Evolutionary conservation across 2,113 vertebrate species (phyloP).

Genomic region (Leptobrachium leishanense): DNA sequence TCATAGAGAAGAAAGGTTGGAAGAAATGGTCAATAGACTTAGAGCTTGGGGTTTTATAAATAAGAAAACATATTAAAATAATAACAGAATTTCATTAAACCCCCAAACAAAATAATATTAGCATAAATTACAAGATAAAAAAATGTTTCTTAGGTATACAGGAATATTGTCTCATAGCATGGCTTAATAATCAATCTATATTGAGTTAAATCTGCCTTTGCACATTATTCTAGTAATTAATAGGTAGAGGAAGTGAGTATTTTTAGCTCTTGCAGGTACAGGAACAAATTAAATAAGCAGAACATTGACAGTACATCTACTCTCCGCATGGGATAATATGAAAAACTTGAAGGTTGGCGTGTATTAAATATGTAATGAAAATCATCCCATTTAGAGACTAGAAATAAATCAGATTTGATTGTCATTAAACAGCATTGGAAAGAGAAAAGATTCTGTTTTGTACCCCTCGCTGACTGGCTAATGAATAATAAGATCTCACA

Average conservation of each 20-base stretch:
- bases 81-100: no score
- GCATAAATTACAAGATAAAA: no score
- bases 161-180: no score
- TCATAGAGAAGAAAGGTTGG: no score
- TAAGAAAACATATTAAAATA: no score
- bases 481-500: conserved; percentile 99
- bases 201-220: no score
- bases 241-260: neutral
- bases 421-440: conserved; percentile 71
- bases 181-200: no score
- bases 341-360: neutral
- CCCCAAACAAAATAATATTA: no score
- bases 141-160: no score
- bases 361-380: neutral
- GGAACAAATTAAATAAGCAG: neutral
- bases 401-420: conserved; percentile 64
- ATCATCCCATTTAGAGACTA: conserved; percentile 41
- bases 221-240: no score
- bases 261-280: neutral
- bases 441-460: conserved; percentile 79
- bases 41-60: no score
- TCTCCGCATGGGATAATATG: neutral
- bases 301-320: neutral
- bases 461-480: conserved; percentile 96
- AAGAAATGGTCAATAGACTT: no score